Evolutionary conservation across 2,797 vertebrate genomes (phyloP), one percentile per base, ranked within the genome.

Genomic region (Galagoides demidoff): DNA sequence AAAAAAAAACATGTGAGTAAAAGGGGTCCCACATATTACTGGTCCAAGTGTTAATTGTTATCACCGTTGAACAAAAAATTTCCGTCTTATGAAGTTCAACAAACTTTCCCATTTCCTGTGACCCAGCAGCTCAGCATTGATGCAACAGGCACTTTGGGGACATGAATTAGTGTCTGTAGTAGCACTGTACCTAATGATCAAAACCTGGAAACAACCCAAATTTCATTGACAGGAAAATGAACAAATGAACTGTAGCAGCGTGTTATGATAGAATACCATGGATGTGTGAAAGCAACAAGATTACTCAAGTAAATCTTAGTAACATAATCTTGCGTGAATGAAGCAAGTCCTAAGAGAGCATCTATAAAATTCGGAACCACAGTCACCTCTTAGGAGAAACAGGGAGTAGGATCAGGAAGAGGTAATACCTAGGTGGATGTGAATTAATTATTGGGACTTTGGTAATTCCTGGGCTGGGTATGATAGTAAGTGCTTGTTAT

Each of bases 101-200:
- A 61, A 73, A 27, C 20, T 52, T 87, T 59, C 20, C 4, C 4
- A 5, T 84, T 64, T 45, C 55, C 70, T 52, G 61, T 74, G n/a
- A 52, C 14, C 86, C 25, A 1, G 1, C 25, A 34, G 27, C 25
- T 79, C 17, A 7, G 6, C n/a, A 14, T 12, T 11, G 37, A 66
- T 37, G n/a, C 77, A 83, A 37, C 11, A 76, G 43, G n/a, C 29
- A 59, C 43, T 59, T 55, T 43, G 59, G 45, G 52, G 11, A 31
- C 29, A 5, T 0, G 0, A 4, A 34, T 16, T 13, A 29, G 55
- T 20, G 10, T 52, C 27, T 39, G 45, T n/a, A 39, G n/a, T 9
- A 49, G 63, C 20, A 39, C 76, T 68, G 5, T 64, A 71, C 57
- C 12, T 14, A 83, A 31, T 83, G 66, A 66, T 16, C 19, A 90